A percentile compares a stretch with the other conserved stretches of the same genome.
Evolutionary conservation across 2,888 invertebrate genomes (phyloP).

Genomic region (Drosophila rellima): DNA sequence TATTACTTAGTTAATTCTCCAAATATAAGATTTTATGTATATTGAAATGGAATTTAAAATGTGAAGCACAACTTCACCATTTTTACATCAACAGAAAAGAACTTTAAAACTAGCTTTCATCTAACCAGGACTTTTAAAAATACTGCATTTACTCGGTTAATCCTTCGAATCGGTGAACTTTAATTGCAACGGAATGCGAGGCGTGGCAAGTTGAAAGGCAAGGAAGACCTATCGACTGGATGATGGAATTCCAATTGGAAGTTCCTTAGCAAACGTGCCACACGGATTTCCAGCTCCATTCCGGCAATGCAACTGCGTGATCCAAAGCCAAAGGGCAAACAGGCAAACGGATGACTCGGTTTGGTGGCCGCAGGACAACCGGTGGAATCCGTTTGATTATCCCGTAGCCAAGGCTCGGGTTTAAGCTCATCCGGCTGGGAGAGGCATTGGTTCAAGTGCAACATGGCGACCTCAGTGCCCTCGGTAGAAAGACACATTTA

Average conservation of each 20-base stretch:
- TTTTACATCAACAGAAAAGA: too few relatives aligned
- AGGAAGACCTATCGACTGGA: conserved; percentile 72
- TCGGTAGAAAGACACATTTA: too few relatives aligned
- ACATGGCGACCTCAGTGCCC: conserved; percentile 90
- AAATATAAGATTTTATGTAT: too few relatives aligned
- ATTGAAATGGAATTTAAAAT: too few relatives aligned
- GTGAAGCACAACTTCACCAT: too few relatives aligned
- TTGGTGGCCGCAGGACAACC: conserved; percentile 87
- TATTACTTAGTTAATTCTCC: too few relatives aligned
- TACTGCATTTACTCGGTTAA: conserved; percentile 1
- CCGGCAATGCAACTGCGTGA: conserved; percentile 89
- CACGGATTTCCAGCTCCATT: conserved; percentile 88
- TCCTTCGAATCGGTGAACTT: conserved; percentile 72
- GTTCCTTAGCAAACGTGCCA: conserved; percentile 85
- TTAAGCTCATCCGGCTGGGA: conserved; percentile 88
- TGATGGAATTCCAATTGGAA: conserved; percentile 84
- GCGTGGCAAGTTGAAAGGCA: conserved; percentile 75
- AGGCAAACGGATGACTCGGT: conserved; percentile 72
- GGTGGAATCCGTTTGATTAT: neutral
- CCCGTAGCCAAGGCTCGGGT: conserved; percentile 91
- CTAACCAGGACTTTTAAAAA: neutral
- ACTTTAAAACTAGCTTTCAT: too few relatives aligned
- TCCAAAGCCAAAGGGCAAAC: conserved; percentile 81
- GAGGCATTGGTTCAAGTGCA: conserved; percentile 88
- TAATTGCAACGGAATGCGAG: conserved; percentile 83